Percentiles rank a stretch among this genome's conserved stretches.
Evolutionary conservation across 2,797 vertebrate species (phyloP).

Genomic region (Falco columbarius): DNA sequence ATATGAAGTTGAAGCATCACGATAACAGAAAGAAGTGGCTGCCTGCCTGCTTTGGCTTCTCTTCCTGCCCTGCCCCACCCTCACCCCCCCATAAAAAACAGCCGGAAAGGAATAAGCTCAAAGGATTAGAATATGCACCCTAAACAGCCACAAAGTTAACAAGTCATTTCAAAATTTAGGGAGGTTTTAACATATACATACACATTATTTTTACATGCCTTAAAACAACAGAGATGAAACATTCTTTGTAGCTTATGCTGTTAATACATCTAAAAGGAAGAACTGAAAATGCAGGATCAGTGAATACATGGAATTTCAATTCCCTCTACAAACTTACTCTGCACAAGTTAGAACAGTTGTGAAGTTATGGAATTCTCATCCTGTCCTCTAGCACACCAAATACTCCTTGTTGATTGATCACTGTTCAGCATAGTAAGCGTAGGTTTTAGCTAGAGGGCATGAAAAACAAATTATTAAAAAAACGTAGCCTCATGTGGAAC

Average conservation of each 20-base stretch:
- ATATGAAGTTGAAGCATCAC: neutral
- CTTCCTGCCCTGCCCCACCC: too few relatives aligned
- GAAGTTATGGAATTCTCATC: neutral
- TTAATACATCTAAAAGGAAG: neutral
- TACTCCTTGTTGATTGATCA: neutral
- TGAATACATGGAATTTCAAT: neutral
- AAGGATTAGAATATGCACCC: neutral
- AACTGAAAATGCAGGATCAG: neutral
- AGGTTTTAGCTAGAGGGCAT: neutral
- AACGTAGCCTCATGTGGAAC: neutral
- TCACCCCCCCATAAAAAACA: neutral
- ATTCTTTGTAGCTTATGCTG: neutral
- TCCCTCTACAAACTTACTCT: neutral
- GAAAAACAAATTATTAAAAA: neutral
- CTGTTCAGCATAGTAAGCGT: neutral
- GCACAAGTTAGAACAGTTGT: neutral
- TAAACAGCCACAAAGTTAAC: neutral
- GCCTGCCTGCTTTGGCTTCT: neutral
- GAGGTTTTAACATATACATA: neutral
- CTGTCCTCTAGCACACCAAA: neutral
- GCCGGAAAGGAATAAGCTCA: neutral
- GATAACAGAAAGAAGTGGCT: neutral
- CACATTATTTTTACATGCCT: neutral
- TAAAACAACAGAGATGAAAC: neutral
- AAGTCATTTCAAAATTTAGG: neutral